Evolutionary conservation across 2,797 vertebrate genomes (phyloP).

Genomic region (Neosilurus mollespiculum): DNA sequence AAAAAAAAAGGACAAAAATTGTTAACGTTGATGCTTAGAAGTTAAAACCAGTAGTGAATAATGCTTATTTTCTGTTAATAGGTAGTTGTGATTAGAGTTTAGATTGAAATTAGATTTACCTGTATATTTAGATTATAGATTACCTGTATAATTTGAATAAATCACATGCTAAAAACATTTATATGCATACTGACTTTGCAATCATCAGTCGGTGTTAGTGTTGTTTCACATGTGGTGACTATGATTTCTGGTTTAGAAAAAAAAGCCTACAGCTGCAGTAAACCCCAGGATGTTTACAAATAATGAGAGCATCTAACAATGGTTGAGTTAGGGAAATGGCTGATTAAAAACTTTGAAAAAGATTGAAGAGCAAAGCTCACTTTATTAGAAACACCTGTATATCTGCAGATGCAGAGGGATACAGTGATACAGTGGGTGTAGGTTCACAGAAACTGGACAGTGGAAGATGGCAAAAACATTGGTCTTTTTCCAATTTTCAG

Average conservation of each 20-base stretch:
- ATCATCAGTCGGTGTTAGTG: background rate
- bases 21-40: background rate
- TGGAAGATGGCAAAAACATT: background rate
- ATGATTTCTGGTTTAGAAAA: background rate
- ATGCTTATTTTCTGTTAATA: background rate
- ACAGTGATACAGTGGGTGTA: background rate
- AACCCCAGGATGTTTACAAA: background rate
- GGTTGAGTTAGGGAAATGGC: background rate
- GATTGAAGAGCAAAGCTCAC: too few relatives aligned
- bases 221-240: background rate
- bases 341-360: background rate
- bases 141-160: slow-evolving; percentile 1
- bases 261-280: background rate
- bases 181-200: background rate
- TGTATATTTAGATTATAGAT: background rate
- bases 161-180: background rate
- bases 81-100: background rate
- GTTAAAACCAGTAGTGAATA: slow-evolving; percentile 20
- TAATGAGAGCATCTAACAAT: slow-evolving; percentile 7
- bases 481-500: background rate
- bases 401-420: background rate
- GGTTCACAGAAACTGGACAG: background rate
- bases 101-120: background rate
- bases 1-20: slow-evolving; percentile 34
- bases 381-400: slow-evolving; percentile 3